Evolutionary conservation across 2,888 invertebrate species (phyloP).

Genomic region (Herminia tarsipennalis): DNA sequence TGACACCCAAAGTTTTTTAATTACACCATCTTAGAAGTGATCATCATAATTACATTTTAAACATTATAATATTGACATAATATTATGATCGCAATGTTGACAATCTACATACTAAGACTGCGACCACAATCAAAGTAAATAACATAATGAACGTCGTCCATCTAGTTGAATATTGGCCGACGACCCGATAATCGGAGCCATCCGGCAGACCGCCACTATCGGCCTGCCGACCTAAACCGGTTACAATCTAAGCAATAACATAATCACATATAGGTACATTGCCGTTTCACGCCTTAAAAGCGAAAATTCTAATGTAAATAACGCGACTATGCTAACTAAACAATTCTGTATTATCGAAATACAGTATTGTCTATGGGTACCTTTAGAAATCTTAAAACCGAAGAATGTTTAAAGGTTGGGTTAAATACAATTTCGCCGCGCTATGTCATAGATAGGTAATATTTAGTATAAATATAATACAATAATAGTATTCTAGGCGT

Average conservation of each 20-base stretch:
- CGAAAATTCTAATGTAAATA: conserved; percentile 4
- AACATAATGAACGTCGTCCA: conserved; percentile 44
- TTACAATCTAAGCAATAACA: conserved; percentile 40
- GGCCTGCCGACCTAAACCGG: conserved; percentile 49
- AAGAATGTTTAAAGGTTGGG: too few relatives aligned
- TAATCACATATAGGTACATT: conserved; percentile 35
- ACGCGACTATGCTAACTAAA: neutral
- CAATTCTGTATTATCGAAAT: too few relatives aligned
- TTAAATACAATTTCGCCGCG: too few relatives aligned
- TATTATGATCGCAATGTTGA: neutral
- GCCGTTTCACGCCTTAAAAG: conserved; percentile 9
- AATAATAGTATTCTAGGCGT: conserved; percentile 11
- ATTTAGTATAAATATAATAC: too few relatives aligned
- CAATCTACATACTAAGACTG: conserved; percentile 17
- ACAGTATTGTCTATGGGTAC: too few relatives aligned
- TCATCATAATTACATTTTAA: too few relatives aligned
- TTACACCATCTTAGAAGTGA: too few relatives aligned
- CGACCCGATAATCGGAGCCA: conserved; percentile 62
- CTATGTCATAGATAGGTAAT: too few relatives aligned
- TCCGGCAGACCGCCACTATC: conserved; percentile 55
- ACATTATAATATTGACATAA: neutral
- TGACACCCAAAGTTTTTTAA: too few relatives aligned
- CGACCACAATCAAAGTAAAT: conserved; percentile 35
- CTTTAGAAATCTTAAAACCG: too few relatives aligned
- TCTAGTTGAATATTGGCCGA: conserved; percentile 57